Evolutionary conservation across 2,113 vertebrate species (phyloP).

Genomic region (Antennarius striatus): DNA sequence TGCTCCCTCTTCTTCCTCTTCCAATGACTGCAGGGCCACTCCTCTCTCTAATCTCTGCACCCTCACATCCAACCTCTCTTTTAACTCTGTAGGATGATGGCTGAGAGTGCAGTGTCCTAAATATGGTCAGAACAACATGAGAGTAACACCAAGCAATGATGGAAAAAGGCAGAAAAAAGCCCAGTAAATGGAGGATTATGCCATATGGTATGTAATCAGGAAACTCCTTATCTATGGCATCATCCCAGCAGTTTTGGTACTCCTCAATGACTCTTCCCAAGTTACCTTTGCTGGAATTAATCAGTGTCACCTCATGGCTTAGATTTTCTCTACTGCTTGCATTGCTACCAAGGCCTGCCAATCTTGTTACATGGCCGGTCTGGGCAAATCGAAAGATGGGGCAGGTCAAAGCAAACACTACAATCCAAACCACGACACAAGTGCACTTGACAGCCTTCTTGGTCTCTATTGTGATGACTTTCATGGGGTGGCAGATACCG

Average conservation of each 20-base stretch:
- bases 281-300: conserved; percentile 22
- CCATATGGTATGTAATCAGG: conserved; percentile 82
- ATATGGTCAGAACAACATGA: conserved; percentile 81
- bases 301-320: not conserved
- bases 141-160: conserved; percentile 87
- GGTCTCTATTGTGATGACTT: conserved; percentile 80
- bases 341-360: conserved; percentile 20
- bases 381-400: conserved; percentile 85
- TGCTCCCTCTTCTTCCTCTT: conserved; percentile 37
- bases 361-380: conserved; percentile 67
- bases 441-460: conserved; percentile 81
- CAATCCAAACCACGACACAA: conserved; percentile 81
- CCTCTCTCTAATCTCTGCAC: conserved; percentile 1
- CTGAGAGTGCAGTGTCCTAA: conserved; percentile 75
- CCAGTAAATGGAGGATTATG: conserved; percentile 80
- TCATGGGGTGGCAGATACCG: conserved; percentile 84
- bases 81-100: conserved; percentile 38
- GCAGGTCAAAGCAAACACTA: conserved; percentile 82
- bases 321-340: conserved; percentile 12
- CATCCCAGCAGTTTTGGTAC: conserved; percentile 84
- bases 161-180: conserved; percentile 83
- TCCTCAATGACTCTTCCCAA: conserved; percentile 34
- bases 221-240: conserved; percentile 83
- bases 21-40: conserved; percentile 4
- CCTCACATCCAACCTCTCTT: conserved; percentile 1